Evolutionary conservation across 2,113 vertebrate genomes (phyloP).

Genomic region (Narcine bancroftii): DNA sequence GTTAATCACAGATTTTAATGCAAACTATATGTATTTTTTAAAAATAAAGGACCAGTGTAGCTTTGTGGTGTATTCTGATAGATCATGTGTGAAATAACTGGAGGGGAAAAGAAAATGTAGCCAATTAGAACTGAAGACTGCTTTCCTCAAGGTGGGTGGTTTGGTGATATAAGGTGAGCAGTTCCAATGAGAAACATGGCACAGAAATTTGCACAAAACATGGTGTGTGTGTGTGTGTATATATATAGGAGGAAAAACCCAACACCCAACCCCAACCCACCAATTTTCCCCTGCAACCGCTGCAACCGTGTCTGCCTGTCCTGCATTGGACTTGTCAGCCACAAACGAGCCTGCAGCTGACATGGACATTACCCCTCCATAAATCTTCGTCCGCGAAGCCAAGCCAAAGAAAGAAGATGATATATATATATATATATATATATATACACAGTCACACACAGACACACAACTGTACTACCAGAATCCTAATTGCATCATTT

Average conservation of each 20-base stretch:
- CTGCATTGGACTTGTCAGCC: too few relatives aligned
- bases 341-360: too few relatives aligned
- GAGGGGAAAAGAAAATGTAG: background rate
- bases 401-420: too few relatives aligned
- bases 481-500: constrained; percentile 17
- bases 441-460: too few relatives aligned
- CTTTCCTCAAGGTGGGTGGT: background rate
- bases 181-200: background rate
- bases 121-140: background rate
- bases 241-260: too few relatives aligned
- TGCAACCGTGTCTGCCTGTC: too few relatives aligned
- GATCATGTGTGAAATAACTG: constrained; percentile 6
- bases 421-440: too few relatives aligned
- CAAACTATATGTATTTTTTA: background rate
- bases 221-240: background rate
- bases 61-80: background rate
- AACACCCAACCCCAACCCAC: too few relatives aligned
- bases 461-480: too few relatives aligned
- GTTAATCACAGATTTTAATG: background rate
- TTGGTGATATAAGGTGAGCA: background rate
- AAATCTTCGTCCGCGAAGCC: too few relatives aligned
- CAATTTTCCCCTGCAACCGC: too few relatives aligned
- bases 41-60: background rate
- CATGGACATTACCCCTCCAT: too few relatives aligned
- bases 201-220: background rate